Percentiles rank a stretch among this genome's conserved stretches.
Evolutionary conservation across 2,113 vertebrate species (phyloP).

Genomic region (Guaruba guarouba): DNA sequence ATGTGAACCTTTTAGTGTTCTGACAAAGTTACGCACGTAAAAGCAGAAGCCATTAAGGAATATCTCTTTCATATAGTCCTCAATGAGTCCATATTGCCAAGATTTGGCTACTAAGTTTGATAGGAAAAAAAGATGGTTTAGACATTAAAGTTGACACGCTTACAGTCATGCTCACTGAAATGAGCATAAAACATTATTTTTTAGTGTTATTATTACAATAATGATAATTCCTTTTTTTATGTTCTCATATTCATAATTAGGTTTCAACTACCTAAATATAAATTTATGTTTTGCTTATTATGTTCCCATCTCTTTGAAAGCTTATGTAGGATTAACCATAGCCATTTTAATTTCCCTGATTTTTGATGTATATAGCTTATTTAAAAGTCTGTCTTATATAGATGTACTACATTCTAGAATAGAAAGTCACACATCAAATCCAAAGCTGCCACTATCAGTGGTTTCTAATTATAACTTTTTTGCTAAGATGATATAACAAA

Average conservation of each 20-base stretch:
- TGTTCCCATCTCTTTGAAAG: background rate
- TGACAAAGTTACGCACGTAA: rapidly evolving
- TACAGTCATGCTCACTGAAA: background rate
- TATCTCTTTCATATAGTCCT: background rate
- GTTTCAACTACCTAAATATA: background rate
- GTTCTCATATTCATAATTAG: background rate
- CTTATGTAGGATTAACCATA: background rate
- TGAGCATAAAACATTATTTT: background rate
- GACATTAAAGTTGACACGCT: background rate
- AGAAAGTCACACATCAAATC: background rate
- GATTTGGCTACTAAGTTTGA: background rate
- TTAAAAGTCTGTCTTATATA: background rate
- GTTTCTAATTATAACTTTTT: background rate
- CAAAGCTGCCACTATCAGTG: background rate
- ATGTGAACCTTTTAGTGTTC: background rate
- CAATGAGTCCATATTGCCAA: background rate
- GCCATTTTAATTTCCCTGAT: background rate
- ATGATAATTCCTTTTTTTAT: background rate
- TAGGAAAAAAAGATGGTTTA: background rate
- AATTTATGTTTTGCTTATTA: background rate
- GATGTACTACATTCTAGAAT: background rate
- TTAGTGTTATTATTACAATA: background rate
- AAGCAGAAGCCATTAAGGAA: background rate
- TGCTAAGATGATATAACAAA: background rate
- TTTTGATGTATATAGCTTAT: background rate